Evolutionary conservation across 1,140 invertebrate genomes (phyloP).

Genomic region (Cydia splendana): DNA sequence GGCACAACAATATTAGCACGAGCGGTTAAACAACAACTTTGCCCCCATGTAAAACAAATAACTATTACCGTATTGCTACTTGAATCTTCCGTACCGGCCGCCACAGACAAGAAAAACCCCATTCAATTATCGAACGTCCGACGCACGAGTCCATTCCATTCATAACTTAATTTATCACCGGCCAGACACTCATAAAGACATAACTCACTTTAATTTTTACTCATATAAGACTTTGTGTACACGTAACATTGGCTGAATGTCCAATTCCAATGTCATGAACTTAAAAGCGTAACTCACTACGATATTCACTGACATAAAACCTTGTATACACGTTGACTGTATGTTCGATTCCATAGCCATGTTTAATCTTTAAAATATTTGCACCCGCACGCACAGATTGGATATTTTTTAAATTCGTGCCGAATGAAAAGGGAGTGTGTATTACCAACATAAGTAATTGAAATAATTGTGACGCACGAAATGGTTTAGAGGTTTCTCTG

Average conservation of each 20-base stretch:
- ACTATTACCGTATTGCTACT: too few relatives aligned
- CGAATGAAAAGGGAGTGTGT: slow-evolving; percentile 1
- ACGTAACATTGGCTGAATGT: slow-evolving; percentile 17
- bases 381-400: slow-evolving; percentile 14
- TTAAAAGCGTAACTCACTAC: neutral
- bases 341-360: slow-evolving; percentile 1
- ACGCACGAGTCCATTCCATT: slow-evolving; percentile 21
- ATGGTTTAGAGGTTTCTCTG: neutral
- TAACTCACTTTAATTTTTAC: neutral
- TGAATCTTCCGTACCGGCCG: neutral
- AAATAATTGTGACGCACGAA: slow-evolving; percentile 3
- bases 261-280: neutral
- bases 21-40: too few relatives aligned
- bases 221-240: neutral
- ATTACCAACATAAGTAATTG: slow-evolving; percentile 20
- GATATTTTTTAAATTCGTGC: slow-evolving; percentile 11
- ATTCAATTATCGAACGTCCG: slow-evolving; percentile 29
- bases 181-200: neutral
- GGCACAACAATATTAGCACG: too few relatives aligned
- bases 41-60: too few relatives aligned
- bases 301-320: neutral
- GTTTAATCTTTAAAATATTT: slow-evolving; percentile 27
- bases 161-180: slow-evolving; percentile 26
- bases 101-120: slow-evolving; percentile 2
- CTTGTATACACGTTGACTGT: slow-evolving; percentile 5